These are phyloP conservation scores for Pelobates cultripes DNA, from an alignment of 2,797 vertebrate genomes.

Conservation along the genomic window DNA sequence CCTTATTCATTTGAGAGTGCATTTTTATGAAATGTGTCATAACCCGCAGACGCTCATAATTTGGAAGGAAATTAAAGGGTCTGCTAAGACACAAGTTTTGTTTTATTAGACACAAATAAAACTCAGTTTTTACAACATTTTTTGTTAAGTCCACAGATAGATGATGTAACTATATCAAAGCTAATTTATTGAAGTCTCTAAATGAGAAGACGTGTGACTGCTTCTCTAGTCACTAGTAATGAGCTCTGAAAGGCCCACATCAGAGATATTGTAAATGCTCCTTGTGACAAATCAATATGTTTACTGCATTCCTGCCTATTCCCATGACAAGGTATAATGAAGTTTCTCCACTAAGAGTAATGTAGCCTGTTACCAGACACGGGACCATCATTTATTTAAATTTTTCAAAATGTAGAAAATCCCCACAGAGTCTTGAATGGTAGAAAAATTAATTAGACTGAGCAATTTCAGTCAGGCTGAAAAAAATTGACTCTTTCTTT, in stretches of 20 bases:
- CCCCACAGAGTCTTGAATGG: slow-evolving; percentile 9
- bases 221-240: slow-evolving; percentile 38
- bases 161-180: slow-evolving; percentile 35
- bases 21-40: no score
- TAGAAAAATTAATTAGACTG: background rate
- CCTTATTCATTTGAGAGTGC: no score
- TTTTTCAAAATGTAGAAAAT: slow-evolving; percentile 37
- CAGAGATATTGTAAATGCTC: slow-evolving; percentile 48
- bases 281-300: slow-evolving; percentile 59
- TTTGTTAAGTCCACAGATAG: background rate
- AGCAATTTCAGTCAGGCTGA: background rate
- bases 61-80: no score
- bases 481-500: slow-evolving; percentile 13
- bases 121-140: no score
- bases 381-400: slow-evolving; percentile 59
- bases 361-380: slow-evolving; percentile 45
- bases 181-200: slow-evolving; percentile 29
- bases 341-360: slow-evolving; percentile 62
- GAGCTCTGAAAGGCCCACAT: slow-evolving; percentile 54
- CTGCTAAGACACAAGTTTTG: no score
- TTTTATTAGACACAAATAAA: no score
- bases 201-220: slow-evolving; percentile 44
- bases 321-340: slow-evolving; percentile 62
- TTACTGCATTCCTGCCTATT: slow-evolving; percentile 56
- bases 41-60: no score